phyloP scores from a whole-genome alignment of 2,797 vertebrate species.

The Spheniscus humboldti region DNA sequence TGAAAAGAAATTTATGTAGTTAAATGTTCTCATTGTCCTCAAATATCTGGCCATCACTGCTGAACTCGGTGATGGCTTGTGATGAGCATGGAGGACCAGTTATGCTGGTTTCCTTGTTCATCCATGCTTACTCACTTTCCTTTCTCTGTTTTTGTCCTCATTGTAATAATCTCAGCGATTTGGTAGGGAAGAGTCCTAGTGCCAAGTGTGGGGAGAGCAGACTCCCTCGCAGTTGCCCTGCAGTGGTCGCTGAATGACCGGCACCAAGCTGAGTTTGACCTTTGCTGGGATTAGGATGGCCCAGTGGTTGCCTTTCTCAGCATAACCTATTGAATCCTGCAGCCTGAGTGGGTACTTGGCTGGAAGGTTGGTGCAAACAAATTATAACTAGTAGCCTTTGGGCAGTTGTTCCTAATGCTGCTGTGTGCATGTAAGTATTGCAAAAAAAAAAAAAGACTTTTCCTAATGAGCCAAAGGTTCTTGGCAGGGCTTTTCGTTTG shows the following conservation, averaged over 20 bases:
- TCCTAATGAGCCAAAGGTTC: slow-evolving; percentile 65
- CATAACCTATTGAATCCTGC: background rate
- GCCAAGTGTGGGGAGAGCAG: background rate
- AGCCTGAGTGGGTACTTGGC: background rate
- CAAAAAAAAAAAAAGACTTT: background rate
- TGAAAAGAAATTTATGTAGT: background rate
- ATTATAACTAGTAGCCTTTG: slow-evolving; percentile 60
- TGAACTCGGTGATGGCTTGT: background rate
- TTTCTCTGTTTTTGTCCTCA: background rate
- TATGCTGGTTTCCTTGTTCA: background rate
- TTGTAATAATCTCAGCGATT: background rate
- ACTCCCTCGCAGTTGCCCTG: background rate
- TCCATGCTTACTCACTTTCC: background rate
- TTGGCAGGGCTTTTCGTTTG: slow-evolving; percentile 63
- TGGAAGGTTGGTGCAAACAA: background rate
- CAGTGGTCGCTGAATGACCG: background rate
- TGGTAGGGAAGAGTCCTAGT: background rate
- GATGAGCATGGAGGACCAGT: background rate
- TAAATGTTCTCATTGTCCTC: background rate
- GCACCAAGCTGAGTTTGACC: background rate
- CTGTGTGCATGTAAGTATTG: background rate
- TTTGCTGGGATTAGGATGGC: background rate
- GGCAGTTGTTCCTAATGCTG: slow-evolving; percentile 54
- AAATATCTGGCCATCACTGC: background rate
- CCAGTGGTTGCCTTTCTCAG: background rate